phyloP scores from a whole-genome alignment of 2,113 vertebrate species.

The Xenopus laevis region DNA sequence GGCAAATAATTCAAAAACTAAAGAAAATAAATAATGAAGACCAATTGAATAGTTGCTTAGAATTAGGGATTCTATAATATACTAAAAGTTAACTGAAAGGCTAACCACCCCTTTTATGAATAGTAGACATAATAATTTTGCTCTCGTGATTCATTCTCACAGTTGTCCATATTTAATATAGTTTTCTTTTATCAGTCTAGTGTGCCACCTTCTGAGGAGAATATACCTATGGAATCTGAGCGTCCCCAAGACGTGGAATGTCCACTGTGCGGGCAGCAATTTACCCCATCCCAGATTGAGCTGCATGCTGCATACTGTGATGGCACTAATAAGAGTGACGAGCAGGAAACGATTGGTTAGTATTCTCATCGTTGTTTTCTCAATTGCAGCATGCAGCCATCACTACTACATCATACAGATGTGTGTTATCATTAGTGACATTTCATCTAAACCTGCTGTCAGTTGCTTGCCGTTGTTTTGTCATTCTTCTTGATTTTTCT shows the following conservation, averaged over 20 bases:
- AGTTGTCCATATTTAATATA: neutral
- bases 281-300: slow-evolving; percentile 71
- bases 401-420: too few species aligned
- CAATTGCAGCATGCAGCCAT: neutral
- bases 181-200: neutral
- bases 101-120: too few species aligned
- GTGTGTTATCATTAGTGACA: too few species aligned
- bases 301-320: slow-evolving; percentile 86
- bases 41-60: too few species aligned
- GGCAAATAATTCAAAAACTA: too few species aligned
- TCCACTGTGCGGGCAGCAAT: slow-evolving; percentile 77
- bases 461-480: neutral
- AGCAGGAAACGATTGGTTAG: slow-evolving; percentile 50
- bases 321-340: slow-evolving; percentile 51
- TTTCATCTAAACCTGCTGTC: too few species aligned
- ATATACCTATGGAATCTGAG: neutral
- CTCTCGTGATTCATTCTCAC: neutral
- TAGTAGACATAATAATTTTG: too few species aligned
- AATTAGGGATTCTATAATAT: too few species aligned
- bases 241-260: slow-evolving; percentile 60
- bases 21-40: too few species aligned
- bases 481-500: neutral
- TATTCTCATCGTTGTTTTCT: neutral
- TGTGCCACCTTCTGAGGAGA: neutral
- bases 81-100: too few species aligned